Percentiles rank a stretch among this genome's conserved stretches.
These are phyloP conservation scores for Neuroterus valhalla DNA, from an alignment of 1,140 invertebrate species.

Conservation along the genomic window DNA sequence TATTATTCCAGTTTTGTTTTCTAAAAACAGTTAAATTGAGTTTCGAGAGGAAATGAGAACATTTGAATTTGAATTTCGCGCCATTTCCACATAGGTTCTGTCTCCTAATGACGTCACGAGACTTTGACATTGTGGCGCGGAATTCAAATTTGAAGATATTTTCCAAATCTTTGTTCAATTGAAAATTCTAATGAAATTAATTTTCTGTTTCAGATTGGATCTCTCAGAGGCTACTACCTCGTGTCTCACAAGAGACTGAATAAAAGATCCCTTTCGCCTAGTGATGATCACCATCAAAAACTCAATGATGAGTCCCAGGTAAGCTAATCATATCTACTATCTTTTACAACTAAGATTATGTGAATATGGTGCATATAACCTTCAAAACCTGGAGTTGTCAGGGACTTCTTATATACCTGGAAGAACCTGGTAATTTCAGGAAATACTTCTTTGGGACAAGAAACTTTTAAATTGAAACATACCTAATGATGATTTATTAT, in stretches of 20 bases:
- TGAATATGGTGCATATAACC: too few species aligned
- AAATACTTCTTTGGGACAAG: too few species aligned
- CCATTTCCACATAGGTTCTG: not conserved
- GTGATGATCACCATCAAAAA: constrained; percentile 83
- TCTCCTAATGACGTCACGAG: not conserved
- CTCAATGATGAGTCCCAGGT: constrained; percentile 86
- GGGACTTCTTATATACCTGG: too few species aligned
- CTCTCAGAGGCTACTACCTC: constrained; percentile 87
- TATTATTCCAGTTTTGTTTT: too few species aligned
- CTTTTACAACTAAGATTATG: not conserved
- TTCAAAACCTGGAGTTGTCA: too few species aligned
- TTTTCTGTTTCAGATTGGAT: constrained; percentile 84
- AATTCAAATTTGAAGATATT: too few species aligned
- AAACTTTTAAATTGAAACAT: too few species aligned
- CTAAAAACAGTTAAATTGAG: too few species aligned
- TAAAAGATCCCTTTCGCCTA: constrained; percentile 86
- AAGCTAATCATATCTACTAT: constrained; percentile 61
- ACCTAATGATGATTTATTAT: too few species aligned
- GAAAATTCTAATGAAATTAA: constrained; percentile 24
- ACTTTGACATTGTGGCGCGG: not conserved
- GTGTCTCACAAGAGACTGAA: constrained; percentile 86
- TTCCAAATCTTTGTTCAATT: not conserved
- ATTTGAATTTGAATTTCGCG: not conserved
- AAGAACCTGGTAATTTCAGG: too few species aligned
- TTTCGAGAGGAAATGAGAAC: not conserved